These are phyloP conservation scores for Agapetus fuscipes DNA, from an alignment of 2,888 invertebrate genomes.

Conservation along the genomic window DNA sequence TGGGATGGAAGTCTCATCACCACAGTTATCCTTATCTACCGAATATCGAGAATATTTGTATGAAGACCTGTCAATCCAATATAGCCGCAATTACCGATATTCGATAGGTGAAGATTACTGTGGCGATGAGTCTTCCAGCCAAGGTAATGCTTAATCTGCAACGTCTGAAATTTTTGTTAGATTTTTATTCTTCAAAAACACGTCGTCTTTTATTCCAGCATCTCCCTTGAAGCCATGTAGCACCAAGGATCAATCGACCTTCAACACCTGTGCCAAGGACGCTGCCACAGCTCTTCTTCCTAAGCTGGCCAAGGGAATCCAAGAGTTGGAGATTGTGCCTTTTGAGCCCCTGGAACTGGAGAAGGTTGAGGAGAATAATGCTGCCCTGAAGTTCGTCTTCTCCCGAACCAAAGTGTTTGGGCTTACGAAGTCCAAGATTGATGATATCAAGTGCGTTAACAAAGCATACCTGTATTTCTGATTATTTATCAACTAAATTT, in stretches of 20 bases:
- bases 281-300: conserved; percentile 30
- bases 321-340: conserved; percentile 2
- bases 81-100: too few species aligned
- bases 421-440: neutral
- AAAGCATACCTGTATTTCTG: too few species aligned
- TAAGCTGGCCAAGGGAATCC: conserved; percentile 11
- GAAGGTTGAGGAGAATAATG: neutral
- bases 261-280: conserved; percentile 36
- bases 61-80: too few species aligned
- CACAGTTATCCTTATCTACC: too few species aligned
- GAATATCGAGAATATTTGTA: too few species aligned
- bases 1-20: too few species aligned
- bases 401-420: conserved; percentile 1
- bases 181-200: too few species aligned
- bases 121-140: too few species aligned
- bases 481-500: too few species aligned
- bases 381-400: conserved; percentile 4
- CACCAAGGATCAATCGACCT: conserved; percentile 34
- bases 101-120: too few species aligned
- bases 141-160: too few species aligned
- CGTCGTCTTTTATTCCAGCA: neutral
- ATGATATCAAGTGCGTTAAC: conserved; percentile 9
- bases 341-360: conserved; percentile 6
- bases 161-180: too few species aligned
- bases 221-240: conserved; percentile 34